Conservation (phyloP, 2,797 vertebrate genomes). For the Bufotes viridis region DNA sequence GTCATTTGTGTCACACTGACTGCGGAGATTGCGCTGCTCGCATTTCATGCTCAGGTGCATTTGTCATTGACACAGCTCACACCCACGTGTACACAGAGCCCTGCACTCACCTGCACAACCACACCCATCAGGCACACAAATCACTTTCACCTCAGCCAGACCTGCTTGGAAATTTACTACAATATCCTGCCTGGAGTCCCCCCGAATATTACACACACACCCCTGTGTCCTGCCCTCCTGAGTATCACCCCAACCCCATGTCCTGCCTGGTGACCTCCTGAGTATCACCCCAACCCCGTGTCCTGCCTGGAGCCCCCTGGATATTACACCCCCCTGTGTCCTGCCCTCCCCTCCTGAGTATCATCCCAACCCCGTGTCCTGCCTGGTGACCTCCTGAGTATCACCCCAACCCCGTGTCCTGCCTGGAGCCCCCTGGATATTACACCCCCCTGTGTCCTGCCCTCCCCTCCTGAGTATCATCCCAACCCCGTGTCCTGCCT, state of each 20-base stretch:
- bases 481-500: not conserved
- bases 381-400: not conserved
- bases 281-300: not conserved
- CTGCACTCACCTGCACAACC: not conserved
- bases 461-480: not conserved
- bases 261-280: not conserved
- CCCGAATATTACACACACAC: not conserved
- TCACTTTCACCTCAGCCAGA: slow-evolving; percentile 1
- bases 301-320: not conserved
- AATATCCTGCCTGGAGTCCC: not conserved
- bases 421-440: not conserved
- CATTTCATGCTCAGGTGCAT: not conserved
- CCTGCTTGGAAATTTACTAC: not conserved
- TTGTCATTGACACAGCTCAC: not conserved
- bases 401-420: not conserved
- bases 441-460: not conserved
- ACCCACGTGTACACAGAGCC: not conserved
- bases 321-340: not conserved
- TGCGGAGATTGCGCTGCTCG: not conserved
- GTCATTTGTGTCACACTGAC: not conserved
- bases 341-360: not conserved
- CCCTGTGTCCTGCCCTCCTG: not conserved
- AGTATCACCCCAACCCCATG: too few species aligned
- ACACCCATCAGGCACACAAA: not conserved
- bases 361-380: too few species aligned